A percentile compares a stretch with the other conserved stretches of the same genome.
phyloP scores from a whole-genome alignment of 2,797 vertebrate genomes.

The Echiichthys vipera region DNA sequence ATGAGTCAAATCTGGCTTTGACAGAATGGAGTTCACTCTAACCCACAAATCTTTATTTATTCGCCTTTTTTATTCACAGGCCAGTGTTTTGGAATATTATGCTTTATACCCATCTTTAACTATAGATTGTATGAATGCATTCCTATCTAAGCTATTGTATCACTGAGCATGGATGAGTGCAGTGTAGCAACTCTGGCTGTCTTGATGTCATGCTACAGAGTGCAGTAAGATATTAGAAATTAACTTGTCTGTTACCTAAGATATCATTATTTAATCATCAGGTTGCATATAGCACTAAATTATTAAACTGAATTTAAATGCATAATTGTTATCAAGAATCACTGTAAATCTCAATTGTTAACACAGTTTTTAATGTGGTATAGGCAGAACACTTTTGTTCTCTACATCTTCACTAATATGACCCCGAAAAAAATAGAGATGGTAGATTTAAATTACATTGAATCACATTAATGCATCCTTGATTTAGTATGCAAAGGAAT shows the following conservation, averaged over 20 bases:
- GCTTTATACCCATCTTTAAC: slow-evolving; percentile 1
- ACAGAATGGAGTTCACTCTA: slow-evolving; percentile 57
- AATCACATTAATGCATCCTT: background rate
- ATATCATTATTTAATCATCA: background rate
- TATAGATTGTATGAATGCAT: slow-evolving; percentile 4
- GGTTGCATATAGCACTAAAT: background rate
- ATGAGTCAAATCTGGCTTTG: slow-evolving; percentile 83
- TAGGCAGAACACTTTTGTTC: background rate
- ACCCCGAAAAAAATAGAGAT: background rate
- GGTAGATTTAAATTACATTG: background rate
- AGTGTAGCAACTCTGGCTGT: slow-evolving; percentile 21
- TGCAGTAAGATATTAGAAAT: slow-evolving; percentile 8
- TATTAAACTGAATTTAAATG: background rate
- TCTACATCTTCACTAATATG: background rate
- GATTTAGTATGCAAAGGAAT: slow-evolving; percentile 13
- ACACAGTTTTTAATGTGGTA: background rate
- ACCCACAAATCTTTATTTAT: slow-evolving; percentile 41
- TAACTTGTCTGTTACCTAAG: background rate
- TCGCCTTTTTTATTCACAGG: background rate
- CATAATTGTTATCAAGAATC: slow-evolving; percentile 2
- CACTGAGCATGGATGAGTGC: slow-evolving; percentile 10
- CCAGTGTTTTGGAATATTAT: slow-evolving; percentile 43
- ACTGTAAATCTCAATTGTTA: slow-evolving; percentile 14
- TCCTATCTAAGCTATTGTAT: background rate
- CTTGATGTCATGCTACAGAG: slow-evolving; percentile 20